Percentiles rank a stretch among this genome's conserved stretches.
Evolutionary conservation across 2,888 invertebrate genomes (phyloP).

Genomic region (Dicranocentrus wangi): DNA sequence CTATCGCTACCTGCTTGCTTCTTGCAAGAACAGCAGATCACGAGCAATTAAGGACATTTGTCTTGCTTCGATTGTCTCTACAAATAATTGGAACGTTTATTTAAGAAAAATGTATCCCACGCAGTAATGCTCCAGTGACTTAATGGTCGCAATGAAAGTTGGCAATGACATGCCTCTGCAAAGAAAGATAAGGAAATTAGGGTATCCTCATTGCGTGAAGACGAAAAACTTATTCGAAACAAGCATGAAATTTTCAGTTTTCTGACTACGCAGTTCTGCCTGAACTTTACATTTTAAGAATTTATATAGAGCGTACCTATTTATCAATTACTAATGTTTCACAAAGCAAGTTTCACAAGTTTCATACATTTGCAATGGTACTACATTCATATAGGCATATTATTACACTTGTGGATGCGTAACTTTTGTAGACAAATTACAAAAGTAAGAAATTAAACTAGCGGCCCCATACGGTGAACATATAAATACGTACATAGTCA

Average conservation of each 20-base stretch:
- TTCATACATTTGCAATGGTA: background rate
- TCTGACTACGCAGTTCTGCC: background rate
- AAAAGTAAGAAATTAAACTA: background rate
- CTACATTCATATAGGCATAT: no score
- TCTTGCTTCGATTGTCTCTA: no score
- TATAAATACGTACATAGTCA: background rate
- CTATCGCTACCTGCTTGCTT: no score
- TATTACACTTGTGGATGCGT: no score
- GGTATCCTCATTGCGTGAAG: background rate
- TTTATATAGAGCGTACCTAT: background rate
- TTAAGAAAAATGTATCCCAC: no score
- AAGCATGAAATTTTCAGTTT: background rate
- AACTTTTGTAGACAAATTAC: background rate
- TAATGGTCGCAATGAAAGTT: background rate
- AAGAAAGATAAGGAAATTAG: background rate
- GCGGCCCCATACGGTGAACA: background rate
- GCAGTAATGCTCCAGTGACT: background rate
- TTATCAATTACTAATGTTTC: background rate
- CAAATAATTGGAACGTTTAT: no score
- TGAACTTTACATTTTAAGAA: no score
- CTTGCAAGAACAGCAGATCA: no score
- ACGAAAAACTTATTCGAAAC: background rate
- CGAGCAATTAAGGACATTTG: no score
- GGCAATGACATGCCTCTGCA: background rate
- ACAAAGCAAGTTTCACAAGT: background rate